These are phyloP conservation scores for Allolobophora icterica DNA, from an alignment of 2,888 invertebrate species.

Conservation along the genomic window DNA sequence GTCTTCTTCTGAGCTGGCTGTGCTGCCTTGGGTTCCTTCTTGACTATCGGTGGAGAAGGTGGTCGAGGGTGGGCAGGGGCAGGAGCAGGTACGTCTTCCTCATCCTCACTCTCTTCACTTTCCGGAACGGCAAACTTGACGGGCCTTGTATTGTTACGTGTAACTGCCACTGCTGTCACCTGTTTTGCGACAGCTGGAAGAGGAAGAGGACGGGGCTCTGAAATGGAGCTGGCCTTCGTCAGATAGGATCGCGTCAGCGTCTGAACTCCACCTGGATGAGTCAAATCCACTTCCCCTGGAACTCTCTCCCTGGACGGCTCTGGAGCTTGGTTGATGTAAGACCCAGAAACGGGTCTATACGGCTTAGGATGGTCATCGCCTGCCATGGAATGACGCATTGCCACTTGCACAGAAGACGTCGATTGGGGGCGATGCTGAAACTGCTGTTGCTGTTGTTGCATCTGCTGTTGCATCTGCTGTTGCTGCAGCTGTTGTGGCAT, in stretches of 20 bases:
- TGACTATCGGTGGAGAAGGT: not conserved
- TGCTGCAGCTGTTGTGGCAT: not conserved
- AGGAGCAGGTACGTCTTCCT: not conserved
- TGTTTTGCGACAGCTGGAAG: not conserved
- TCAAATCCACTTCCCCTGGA: slow-evolving; percentile 41
- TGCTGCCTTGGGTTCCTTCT: not conserved
- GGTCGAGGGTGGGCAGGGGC: not conserved
- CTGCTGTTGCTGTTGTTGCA: not conserved
- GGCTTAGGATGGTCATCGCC: not conserved
- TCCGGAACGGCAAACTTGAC: not conserved
- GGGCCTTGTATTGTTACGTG: not conserved
- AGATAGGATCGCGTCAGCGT: slow-evolving; percentile 39
- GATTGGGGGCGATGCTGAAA: not conserved
- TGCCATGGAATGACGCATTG: not conserved
- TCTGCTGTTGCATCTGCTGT: not conserved
- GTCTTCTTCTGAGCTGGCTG: not conserved
- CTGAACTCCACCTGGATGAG: slow-evolving; percentile 40
- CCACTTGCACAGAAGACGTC: not conserved
- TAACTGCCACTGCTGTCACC: not conserved
- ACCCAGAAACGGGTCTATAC: not conserved
- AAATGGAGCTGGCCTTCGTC: not conserved
- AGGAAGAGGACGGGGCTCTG: not conserved
- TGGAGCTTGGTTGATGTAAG: not conserved
- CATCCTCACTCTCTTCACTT: not conserved
- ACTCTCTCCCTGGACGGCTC: not conserved